Base-by-base conservation (phyloP, 2,797 vertebrate species). In the Leuciscus waleckii region DNA sequence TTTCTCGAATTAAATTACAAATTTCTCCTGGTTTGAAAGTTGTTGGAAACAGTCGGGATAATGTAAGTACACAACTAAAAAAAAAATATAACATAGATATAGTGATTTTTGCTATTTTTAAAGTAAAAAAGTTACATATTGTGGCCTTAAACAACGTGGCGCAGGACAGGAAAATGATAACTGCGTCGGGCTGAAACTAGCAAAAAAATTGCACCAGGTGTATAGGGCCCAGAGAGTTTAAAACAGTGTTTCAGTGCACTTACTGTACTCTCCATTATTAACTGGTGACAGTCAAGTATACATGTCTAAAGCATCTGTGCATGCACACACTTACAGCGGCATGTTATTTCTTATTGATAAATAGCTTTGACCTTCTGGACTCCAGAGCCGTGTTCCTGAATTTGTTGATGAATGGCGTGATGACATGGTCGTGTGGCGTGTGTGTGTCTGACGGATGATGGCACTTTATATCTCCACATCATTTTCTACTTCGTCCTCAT, bases 321-420 rank as follows among this genome's bases (percentile, higher is more conserved):
- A 74, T n/a, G 8, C 10, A 74, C 56, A 79, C 58, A 65, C 58
- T 58, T 23, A 65, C 51, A 77, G 61, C 37, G 41, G 56, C 69
- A 76, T 63, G 61, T 49, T 61, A 76, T 81, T 68, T 13, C 8
- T 82, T 78, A 51, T 51, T 86, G 79, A 86, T 82, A 51, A 37
- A 82, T 86, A 16, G 65, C 65, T 86, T 46, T 63, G 85, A 82
- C 85, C 86, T 81, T 79, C 76, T 75, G 46, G 76, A 74, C 32
- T 41, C 58, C 16, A 29, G 49, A 63, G 58, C 39, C 32, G 23
- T 77, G 65, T 86, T 82, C 51, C 67, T 46, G 63, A 77, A 49
- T 82, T 46, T 63, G 79, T 26, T 76, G 79, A 86, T 26, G 51
- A 80, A 86, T 49, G 73, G 51, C 21, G 4, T 49, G 85, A 77